These are phyloP conservation scores for Eristalis tenax DNA, from an alignment of 2,888 invertebrate genomes.

Conservation along the genomic window DNA sequence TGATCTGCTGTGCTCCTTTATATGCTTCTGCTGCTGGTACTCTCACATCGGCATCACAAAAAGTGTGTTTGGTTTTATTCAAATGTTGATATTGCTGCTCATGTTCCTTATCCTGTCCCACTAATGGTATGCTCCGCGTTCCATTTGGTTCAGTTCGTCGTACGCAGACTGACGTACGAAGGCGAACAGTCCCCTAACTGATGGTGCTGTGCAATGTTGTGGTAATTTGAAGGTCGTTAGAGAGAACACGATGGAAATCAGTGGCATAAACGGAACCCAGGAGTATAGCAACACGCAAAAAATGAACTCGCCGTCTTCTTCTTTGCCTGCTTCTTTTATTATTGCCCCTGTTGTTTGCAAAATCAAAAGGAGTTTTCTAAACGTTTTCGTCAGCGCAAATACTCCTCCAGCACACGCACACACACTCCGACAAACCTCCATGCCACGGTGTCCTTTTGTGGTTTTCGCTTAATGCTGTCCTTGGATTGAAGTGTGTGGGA, in stretches of 20 bases:
- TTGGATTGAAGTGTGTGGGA: conserved; percentile 8
- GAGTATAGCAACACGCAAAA: conserved; percentile 37
- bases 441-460: conserved; percentile 57
- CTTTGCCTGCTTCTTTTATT: conserved; percentile 4
- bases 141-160: too few relatives aligned
- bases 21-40: neutral
- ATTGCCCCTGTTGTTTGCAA: conserved; percentile 11
- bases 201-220: conserved; percentile 48
- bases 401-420: neutral
- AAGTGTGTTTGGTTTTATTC: neutral
- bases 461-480: conserved; percentile 59
- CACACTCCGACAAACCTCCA: neutral
- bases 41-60: neutral
- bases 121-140: too few relatives aligned
- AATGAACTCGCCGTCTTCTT: conserved; percentile 25
- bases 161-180: neutral
- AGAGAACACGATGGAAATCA: conserved; percentile 56
- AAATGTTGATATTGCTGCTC: neutral
- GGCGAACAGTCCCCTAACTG: neutral
- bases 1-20: conserved; percentile 2
- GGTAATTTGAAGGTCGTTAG: conserved; percentile 70
- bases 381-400: conserved; percentile 20
- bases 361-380: conserved; percentile 48
- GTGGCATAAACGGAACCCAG: conserved; percentile 53
- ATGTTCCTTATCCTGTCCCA: neutral